phyloP scores from a whole-genome alignment of 2,113 vertebrate genomes.

The Echinops telfairi region DNA sequence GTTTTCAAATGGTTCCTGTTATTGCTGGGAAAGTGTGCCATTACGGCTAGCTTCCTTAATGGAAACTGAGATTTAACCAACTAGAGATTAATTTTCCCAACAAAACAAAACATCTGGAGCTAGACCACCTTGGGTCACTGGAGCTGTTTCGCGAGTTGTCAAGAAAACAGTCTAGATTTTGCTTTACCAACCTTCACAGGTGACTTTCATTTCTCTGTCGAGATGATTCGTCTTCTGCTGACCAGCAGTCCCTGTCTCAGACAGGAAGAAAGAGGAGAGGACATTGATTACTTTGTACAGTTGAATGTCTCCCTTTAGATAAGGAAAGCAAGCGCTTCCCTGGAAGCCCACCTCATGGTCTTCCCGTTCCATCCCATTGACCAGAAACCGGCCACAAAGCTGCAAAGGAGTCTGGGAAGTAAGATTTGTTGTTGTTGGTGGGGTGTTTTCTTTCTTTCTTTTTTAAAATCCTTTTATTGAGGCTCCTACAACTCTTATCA shows the following conservation, averaged over 20 bases:
- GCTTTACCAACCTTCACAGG: neutral
- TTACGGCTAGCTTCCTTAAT: neutral
- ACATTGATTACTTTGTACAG: neutral
- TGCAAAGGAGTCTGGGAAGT: neutral
- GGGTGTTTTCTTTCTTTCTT: too few species aligned
- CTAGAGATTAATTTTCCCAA: constrained; percentile 10
- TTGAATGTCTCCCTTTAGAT: neutral
- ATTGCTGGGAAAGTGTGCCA: neutral
- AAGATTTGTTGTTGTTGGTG: neutral
- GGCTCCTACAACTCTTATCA: too few species aligned
- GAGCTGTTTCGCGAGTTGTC: neutral
- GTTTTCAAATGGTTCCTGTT: neutral
- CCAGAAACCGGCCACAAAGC: neutral
- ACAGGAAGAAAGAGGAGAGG: neutral
- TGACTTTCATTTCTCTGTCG: neutral
- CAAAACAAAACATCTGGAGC: neutral
- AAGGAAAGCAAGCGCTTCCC: neutral
- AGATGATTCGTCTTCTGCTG: neutral
- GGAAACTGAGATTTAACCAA: constrained; percentile 19
- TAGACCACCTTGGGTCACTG: neutral
- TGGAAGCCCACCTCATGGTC: neutral
- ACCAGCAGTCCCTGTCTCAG: neutral
- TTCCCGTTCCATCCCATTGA: neutral
- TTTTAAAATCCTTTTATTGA: too few species aligned
- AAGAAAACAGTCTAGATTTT: neutral